A percentile compares a stretch with the other conserved stretches of the same genome.
Evolutionary conservation across 2,797 vertebrate genomes (phyloP).

Genomic region (Scomberomorus guttatus): DNA sequence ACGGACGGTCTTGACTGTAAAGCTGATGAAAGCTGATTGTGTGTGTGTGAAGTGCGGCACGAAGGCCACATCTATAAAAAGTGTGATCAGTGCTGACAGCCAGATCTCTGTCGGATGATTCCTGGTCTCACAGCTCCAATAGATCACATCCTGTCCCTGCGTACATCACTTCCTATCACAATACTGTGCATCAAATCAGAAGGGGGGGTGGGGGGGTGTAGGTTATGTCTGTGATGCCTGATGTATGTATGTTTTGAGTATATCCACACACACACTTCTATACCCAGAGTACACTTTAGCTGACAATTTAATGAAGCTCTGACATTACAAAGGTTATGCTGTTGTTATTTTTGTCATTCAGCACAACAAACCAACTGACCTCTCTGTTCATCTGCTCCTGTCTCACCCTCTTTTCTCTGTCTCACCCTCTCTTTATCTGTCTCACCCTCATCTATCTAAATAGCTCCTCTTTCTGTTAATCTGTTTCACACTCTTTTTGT

Average conservation of each 20-base stretch:
- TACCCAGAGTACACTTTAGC: constrained; percentile 46
- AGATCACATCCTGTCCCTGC: constrained; percentile 42
- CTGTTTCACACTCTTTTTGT: background rate
- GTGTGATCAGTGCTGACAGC: constrained; percentile 48
- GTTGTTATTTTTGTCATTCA: constrained; percentile 50
- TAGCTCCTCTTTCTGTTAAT: background rate
- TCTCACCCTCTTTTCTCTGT: background rate
- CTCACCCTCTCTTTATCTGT: background rate
- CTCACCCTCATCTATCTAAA: background rate
- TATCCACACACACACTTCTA: background rate
- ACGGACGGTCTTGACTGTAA: background rate
- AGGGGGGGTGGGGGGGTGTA: background rate
- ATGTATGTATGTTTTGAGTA: background rate
- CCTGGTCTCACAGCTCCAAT: constrained; percentile 37
- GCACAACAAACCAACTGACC: background rate
- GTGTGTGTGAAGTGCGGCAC: constrained; percentile 10
- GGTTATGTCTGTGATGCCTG: background rate
- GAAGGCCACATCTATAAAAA: constrained; percentile 52
- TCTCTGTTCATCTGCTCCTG: background rate
- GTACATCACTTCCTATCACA: constrained; percentile 58
- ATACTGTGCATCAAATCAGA: constrained; percentile 36
- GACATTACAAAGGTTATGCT: constrained; percentile 38
- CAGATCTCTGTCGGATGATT: constrained; percentile 42
- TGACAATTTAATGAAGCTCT: constrained; percentile 57
- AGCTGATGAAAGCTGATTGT: background rate